Evolutionary conservation across 2,888 invertebrate genomes (phyloP).

Genomic region (Achlya flavicornis): DNA sequence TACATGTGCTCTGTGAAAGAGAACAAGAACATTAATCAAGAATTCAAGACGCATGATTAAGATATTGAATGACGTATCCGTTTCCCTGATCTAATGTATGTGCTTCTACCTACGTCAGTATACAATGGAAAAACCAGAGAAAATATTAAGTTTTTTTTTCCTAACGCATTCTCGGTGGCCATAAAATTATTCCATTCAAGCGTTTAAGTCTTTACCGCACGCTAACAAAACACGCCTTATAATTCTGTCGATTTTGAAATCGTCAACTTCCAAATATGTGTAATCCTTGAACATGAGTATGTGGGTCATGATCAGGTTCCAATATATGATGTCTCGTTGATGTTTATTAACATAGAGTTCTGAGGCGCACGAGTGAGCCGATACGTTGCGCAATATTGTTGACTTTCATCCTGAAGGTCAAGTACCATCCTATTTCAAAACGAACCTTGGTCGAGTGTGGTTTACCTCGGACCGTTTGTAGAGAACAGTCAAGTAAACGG

Average conservation of each 20-base stretch:
- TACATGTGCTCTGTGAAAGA: slow-evolving; percentile 33
- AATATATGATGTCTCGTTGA: slow-evolving; percentile 74
- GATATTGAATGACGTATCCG: slow-evolving; percentile 38
- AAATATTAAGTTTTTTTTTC: slow-evolving; percentile 29
- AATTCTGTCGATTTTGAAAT: slow-evolving; percentile 77
- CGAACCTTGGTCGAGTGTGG: slow-evolving; percentile 78
- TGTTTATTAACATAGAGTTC: slow-evolving; percentile 78
- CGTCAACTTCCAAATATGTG: slow-evolving; percentile 80
- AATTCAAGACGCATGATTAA: slow-evolving; percentile 38
- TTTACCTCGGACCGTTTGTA: slow-evolving; percentile 72
- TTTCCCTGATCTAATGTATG: slow-evolving; percentile 40
- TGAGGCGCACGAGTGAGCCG: slow-evolving; percentile 59
- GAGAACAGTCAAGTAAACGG: slow-evolving; percentile 70
- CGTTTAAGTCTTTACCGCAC: slow-evolving; percentile 49
- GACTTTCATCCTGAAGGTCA: slow-evolving; percentile 84
- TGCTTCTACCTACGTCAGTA: slow-evolving; percentile 34
- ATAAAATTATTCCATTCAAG: slow-evolving; percentile 43
- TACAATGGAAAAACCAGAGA: slow-evolving; percentile 43
- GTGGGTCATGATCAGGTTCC: slow-evolving; percentile 82
- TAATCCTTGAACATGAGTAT: slow-evolving; percentile 80
- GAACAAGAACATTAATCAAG: slow-evolving; percentile 26
- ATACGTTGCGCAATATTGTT: slow-evolving; percentile 79
- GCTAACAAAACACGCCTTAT: slow-evolving; percentile 71
- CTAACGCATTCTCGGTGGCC: slow-evolving; percentile 19
- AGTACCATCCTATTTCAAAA: slow-evolving; percentile 84